Evolutionary conservation across 2,113 vertebrate species (phyloP).

Genomic region (Parotia lawesii): DNA sequence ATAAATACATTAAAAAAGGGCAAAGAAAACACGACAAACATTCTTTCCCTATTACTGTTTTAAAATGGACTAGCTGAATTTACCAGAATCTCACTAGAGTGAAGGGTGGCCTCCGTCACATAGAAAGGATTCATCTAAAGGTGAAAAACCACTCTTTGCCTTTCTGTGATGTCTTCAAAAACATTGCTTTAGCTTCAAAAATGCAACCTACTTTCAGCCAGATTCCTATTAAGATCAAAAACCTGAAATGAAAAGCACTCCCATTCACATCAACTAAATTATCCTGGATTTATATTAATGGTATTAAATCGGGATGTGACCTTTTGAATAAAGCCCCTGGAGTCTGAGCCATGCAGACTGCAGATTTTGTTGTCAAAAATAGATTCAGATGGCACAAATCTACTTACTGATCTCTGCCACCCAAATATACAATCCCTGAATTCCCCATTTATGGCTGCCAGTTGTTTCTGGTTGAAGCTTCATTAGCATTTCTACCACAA

Average conservation of each 20-base stretch:
- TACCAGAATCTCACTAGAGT: not conserved
- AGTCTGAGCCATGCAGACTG: not conserved
- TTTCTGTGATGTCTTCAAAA: not conserved
- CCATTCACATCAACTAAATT: not conserved
- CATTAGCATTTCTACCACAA: constrained; percentile 13
- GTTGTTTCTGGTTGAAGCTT: not conserved
- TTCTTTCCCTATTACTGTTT: not conserved
- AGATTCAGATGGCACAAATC: not conserved
- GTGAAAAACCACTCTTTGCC: not conserved
- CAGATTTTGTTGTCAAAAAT: not conserved
- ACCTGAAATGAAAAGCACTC: not conserved
- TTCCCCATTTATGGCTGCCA: not conserved
- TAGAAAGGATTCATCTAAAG: not conserved
- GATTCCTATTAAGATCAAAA: not conserved
- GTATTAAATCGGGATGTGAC: not conserved
- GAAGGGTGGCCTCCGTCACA: not conserved
- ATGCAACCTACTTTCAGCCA: not conserved
- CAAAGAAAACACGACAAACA: not conserved
- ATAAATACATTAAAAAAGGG: not conserved
- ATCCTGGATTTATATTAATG: not conserved
- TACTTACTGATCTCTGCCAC: not conserved
- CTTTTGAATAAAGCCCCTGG: not conserved
- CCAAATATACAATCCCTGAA: not conserved
- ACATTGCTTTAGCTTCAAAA: not conserved
- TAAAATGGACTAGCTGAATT: not conserved